Evolutionary conservation across 2,113 vertebrate genomes (phyloP), one percentile per base, ranked within the genome.

Genomic region (Lamprotornis superbus): DNA sequence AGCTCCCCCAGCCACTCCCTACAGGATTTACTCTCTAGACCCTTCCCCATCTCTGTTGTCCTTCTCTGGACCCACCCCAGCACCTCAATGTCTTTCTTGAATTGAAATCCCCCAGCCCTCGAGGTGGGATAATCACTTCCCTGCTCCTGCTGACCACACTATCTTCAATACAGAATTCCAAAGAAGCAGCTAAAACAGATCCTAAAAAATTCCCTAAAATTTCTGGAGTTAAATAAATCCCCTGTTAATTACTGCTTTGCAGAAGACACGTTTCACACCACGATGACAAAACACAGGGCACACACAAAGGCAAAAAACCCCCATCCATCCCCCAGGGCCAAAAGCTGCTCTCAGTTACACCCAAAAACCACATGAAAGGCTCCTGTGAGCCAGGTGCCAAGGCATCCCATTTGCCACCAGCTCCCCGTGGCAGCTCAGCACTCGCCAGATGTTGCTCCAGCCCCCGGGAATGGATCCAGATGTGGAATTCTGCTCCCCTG

Each of bases 321-420:
- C 16, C 91, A 95, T 94, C 76, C 80, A 63, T 53, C 28, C 76
- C 82, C 60, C 33, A 44, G 85, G 71, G 95, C 92, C 76, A 94
- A 90, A 92, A 86, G 85, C 93, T 90, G 52, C 75, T 90, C 83
- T 63, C 82, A 75, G 94, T 64, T 86, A 67, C 96, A 90, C 93
- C 95, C 94, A 92, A 78, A 56, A 94, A 71, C 96, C 93, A 97
- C 94, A 95, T 90, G 63, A 97, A 96, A 96, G 88, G 40, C 56
- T 92, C 21, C 42, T 57, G 85, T 18, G 14, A 81, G 37, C 1
- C 3, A 50, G 61, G 92, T 90, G 95, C 94, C 93, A 86, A 94
- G 76, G 75, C 79, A 44, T 59, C n/a, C 50, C 50, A 52, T 28
- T 28, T 52, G 50, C 82, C 50, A 13, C 28, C 2, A 1, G 87